Percentiles rank a stretch among this genome's conserved stretches.
Conservation (phyloP, 2,888 invertebrate species). For the Phrixothrix hirtus region DNA sequence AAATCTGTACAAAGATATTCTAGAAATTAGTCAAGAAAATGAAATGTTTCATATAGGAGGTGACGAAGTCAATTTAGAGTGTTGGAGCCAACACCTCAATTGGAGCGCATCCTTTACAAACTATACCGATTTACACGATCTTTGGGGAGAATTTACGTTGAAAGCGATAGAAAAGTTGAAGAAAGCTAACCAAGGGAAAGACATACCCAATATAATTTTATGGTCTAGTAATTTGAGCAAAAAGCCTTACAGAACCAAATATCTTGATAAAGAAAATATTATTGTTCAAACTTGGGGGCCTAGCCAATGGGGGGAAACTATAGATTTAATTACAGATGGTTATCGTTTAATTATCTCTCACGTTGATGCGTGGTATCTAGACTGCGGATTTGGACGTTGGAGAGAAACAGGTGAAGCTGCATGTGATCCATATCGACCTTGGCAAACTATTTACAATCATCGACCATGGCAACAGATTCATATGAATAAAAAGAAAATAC, state of each 20-base stretch:
- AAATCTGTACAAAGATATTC: conserved; percentile 73
- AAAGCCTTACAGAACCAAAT: conserved; percentile 65
- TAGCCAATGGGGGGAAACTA: conserved; percentile 79
- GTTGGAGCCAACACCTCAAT: conserved; percentile 66
- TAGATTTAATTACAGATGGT: conserved; percentile 75
- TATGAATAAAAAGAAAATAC: conserved; percentile 54
- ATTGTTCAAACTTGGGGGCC: conserved; percentile 83
- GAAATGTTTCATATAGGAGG: conserved; percentile 86
- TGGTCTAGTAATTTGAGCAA: conserved; percentile 81
- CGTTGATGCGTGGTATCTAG: conserved; percentile 87
- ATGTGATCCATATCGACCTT: conserved; percentile 84
- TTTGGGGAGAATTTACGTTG: conserved; percentile 79
- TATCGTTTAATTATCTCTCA: conserved; percentile 80
- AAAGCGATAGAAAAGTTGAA: conserved; percentile 66
- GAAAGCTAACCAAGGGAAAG: conserved; percentile 63
- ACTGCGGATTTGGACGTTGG: conserved; percentile 88
- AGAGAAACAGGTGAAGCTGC: conserved; percentile 81
- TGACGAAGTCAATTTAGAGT: conserved; percentile 79
- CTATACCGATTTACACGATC: conserved; percentile 74
- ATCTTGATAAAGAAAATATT: conserved; percentile 57
- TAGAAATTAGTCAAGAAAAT: conserved; percentile 73
- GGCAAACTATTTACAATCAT: conserved; percentile 86
- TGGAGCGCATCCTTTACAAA: conserved; percentile 54
- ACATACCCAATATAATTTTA: conserved; percentile 63
- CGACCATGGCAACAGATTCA: conserved; percentile 69